Evolutionary conservation across 1,140 invertebrate genomes (phyloP), one percentile per base, ranked within the genome.

Genomic region (Pomacea maculata): DNA sequence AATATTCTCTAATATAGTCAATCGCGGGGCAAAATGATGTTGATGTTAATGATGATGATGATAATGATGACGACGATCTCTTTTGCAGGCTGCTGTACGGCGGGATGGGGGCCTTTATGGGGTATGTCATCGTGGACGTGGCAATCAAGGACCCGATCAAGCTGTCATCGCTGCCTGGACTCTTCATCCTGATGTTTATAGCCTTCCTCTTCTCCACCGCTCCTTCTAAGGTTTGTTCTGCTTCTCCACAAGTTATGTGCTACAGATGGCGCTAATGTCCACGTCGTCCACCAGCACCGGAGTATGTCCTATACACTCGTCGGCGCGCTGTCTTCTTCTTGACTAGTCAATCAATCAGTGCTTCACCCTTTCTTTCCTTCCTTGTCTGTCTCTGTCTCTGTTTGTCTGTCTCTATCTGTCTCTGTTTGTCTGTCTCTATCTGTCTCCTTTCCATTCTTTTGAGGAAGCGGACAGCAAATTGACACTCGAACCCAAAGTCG

Each of bases 141-240:
- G 84, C 68, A 21, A 74, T 82, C 70, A 80, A 85, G 34, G 64
- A 82, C 25, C 80, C 84, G 11, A 79, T 77, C 21, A 88, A 87
- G 74, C 84, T 88, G 68, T 65, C 84, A 0, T 86, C 86, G n/a
- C 71, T 85, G 25, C 77, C 78, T 34, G 87, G 87, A n/a, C 52
- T 88, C 17, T 72, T 82, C 19, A 70, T 86, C 57, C 87, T 87
- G 63, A 45, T 87, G 9, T 21, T 83, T 11, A 29, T 87, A 17
- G 78, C 80, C n/a, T 83, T 85, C 65, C 79, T 87, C 25, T 84
- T 86, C 80, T 88, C 87, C 25, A 78, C 70, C 21, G 45, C 55
- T 9, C 83, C 80, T 21, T 64, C 72, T 34, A 80, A 80, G 80
- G 78, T 80, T 54, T 12, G 63, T 9, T 25, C 9, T 63, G 14